Conservation (phyloP, 2,113 vertebrate genomes). For the Rhabdomys dilectus region DNA sequence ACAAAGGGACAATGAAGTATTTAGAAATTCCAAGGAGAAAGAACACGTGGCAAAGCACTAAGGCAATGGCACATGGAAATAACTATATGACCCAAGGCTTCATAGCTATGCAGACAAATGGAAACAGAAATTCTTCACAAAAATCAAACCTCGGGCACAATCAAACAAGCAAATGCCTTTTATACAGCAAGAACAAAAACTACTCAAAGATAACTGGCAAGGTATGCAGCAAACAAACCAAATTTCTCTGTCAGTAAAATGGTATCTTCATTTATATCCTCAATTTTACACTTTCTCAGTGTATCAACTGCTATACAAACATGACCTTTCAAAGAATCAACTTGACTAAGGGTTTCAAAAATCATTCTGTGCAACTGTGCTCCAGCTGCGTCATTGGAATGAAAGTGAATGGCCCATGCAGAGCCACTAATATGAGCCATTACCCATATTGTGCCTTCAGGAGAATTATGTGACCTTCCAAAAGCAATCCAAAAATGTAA, state of each 20-base stretch:
- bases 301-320: slow-evolving; percentile 54
- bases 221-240: neutral
- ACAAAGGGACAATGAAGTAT: neutral
- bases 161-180: neutral
- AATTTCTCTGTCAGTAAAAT: slow-evolving; percentile 49
- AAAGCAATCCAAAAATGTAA: slow-evolving; percentile 48
- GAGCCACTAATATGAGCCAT: slow-evolving; percentile 64
- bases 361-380: slow-evolving; percentile 16
- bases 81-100: neutral
- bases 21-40: neutral
- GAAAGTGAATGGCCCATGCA: slow-evolving; percentile 71
- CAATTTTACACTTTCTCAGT: slow-evolving; percentile 54
- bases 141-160: neutral
- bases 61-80: neutral
- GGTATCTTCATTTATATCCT: neutral
- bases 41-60: neutral
- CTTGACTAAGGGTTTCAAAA: slow-evolving; percentile 62
- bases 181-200: neutral
- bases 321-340: slow-evolving; percentile 57
- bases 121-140: slow-evolving; percentile 23
- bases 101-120: neutral
- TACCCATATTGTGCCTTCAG: slow-evolving; percentile 65
- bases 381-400: slow-evolving; percentile 14
- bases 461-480: slow-evolving; percentile 64
- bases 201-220: slow-evolving; percentile 29